These are phyloP conservation scores for Drosophila gunungcola DNA, from an alignment of 1,140 invertebrate species.

Conservation along the genomic window DNA sequence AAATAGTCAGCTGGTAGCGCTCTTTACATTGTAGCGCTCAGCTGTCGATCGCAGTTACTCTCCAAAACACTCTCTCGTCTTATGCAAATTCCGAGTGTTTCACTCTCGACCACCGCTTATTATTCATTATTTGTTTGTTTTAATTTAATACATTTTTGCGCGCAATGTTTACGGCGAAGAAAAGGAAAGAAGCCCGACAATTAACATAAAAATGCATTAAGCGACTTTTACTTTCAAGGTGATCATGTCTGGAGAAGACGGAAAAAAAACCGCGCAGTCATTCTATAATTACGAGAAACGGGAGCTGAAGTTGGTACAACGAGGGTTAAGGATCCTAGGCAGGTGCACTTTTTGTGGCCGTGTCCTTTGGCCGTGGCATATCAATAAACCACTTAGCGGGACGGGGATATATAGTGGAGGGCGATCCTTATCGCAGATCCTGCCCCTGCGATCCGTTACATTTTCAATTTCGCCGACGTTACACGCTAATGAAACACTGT, in stretches of 20 bases:
- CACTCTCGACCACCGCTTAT: slow-evolving; percentile 62
- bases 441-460: slow-evolving; percentile 66
- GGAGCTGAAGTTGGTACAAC: slow-evolving; percentile 22
- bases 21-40: slow-evolving; percentile 13
- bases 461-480: slow-evolving; percentile 79
- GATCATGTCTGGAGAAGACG: slow-evolving; percentile 50
- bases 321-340: slow-evolving; percentile 34
- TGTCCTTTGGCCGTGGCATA: slow-evolving; percentile 49
- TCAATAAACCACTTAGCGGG: slow-evolving; percentile 74
- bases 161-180: slow-evolving; percentile 55
- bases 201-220: slow-evolving; percentile 79
- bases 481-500: slow-evolving; percentile 84
- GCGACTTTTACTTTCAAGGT: slow-evolving; percentile 81
- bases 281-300: slow-evolving; percentile 43
- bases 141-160: slow-evolving; percentile 81
- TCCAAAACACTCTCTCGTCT: slow-evolving; percentile 19
- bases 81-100: slow-evolving; percentile 65
- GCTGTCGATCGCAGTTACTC: slow-evolving; percentile 40
- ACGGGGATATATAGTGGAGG: neutral
- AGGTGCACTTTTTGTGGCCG: slow-evolving; percentile 58
- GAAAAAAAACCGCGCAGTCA: slow-evolving; percentile 52
- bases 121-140: slow-evolving; percentile 84
- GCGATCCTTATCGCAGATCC: slow-evolving; percentile 66
- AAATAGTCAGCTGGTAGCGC: slow-evolving; percentile 57
- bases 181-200: slow-evolving; percentile 33